Percentiles rank a stretch among this genome's conserved stretches.
These are phyloP conservation scores for Syngnathus typhle DNA, from an alignment of 2,113 vertebrate species.

Conservation along the genomic window DNA sequence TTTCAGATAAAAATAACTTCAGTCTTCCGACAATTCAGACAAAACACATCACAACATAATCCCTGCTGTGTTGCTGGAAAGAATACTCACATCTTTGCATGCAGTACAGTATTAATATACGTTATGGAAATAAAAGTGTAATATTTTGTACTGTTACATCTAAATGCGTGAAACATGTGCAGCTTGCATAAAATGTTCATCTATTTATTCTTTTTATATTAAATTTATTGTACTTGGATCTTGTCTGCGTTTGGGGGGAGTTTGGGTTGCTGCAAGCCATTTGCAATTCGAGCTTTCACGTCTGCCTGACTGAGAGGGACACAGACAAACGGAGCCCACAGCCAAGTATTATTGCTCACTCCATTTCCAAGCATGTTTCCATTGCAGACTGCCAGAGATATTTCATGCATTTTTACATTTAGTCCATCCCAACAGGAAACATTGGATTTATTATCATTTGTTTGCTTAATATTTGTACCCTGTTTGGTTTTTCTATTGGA, in stretches of 20 bases:
- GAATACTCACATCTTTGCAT: not conserved
- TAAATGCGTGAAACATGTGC: not conserved
- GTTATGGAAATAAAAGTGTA: not conserved
- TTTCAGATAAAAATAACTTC: constrained; percentile 5
- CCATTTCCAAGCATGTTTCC: constrained; percentile 42
- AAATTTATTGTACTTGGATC: not conserved
- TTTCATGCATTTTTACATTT: not conserved
- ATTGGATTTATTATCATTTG: not conserved
- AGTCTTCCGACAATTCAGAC: not conserved
- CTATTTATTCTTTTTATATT: not conserved
- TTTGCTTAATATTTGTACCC: too few relatives aligned
- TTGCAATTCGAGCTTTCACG: constrained; percentile 11
- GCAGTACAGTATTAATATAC: not conserved
- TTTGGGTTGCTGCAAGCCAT: not conserved
- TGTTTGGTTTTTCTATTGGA: too few relatives aligned
- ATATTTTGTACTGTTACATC: not conserved
- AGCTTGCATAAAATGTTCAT: not conserved
- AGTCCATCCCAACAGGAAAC: not conserved
- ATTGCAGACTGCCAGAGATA: constrained; percentile 22
- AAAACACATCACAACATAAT: not conserved
- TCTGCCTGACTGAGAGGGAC: constrained; percentile 34
- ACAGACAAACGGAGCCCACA: constrained; percentile 21
- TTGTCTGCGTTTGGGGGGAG: not conserved
- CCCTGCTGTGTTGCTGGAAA: not conserved
- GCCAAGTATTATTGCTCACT: constrained; percentile 38